These are phyloP conservation scores for Xenus cinereus DNA, from an alignment of 2,113 vertebrate genomes.

Conservation along the genomic window DNA sequence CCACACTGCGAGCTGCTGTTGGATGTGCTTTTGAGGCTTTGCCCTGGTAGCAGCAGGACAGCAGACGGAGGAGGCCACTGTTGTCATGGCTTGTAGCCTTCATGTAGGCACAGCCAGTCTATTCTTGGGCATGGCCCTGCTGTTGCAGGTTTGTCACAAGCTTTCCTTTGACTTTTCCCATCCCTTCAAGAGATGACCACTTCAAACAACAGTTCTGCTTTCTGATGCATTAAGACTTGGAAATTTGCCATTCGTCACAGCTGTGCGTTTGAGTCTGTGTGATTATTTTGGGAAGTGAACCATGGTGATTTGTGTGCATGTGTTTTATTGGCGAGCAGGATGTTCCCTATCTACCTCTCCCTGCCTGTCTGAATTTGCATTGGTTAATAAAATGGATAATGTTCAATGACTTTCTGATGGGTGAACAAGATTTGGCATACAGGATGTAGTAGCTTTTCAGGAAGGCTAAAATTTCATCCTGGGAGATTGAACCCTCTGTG, in stretches of 20 bases:
- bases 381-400: constrained; percentile 55
- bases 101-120: not conserved
- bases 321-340: constrained; percentile 43
- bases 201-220: constrained; percentile 52
- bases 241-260: constrained; percentile 64
- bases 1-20: fast-evolving
- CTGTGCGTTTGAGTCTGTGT: constrained; percentile 59
- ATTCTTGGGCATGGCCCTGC: fast-evolving
- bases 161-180: not conserved
- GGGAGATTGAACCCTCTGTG: not conserved
- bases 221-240: constrained; percentile 63
- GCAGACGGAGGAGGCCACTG: not conserved
- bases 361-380: constrained; percentile 34
- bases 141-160: not conserved
- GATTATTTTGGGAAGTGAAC: constrained; percentile 70
- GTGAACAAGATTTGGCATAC: constrained; percentile 20
- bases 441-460: not conserved
- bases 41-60: not conserved
- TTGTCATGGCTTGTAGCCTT: not conserved
- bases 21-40: not conserved
- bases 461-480: constrained; percentile 27
- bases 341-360: constrained; percentile 43
- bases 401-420: constrained; percentile 46
- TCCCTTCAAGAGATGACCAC: constrained; percentile 44
- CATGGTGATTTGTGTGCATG: constrained; percentile 43